Percentiles rank a stretch among this genome's conserved stretches.
Evolutionary conservation across 1,140 invertebrate species (phyloP).

Genomic region (Sycophaga agraensis): DNA sequence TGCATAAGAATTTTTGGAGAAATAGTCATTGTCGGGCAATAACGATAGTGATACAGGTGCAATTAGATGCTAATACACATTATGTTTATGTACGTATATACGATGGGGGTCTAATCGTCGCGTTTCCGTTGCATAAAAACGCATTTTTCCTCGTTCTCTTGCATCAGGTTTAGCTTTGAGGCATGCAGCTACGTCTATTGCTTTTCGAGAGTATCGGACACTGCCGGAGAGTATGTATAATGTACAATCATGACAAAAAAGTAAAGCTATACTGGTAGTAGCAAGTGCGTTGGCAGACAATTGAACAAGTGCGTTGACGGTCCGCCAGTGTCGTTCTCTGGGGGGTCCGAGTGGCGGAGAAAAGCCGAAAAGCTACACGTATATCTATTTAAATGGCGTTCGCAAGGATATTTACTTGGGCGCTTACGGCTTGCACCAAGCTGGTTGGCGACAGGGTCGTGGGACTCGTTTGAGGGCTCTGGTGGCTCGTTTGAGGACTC

Average conservation of each 20-base stretch:
- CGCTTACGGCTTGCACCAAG: slow-evolving; percentile 56
- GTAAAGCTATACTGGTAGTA: too few relatives aligned
- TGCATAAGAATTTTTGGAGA: too few relatives aligned
- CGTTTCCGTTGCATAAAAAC: slow-evolving; percentile 1
- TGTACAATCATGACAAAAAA: too few relatives aligned
- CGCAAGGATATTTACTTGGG: slow-evolving; percentile 56
- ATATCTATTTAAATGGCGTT: slow-evolving; percentile 12
- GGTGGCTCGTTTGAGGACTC: slow-evolving; percentile 70
- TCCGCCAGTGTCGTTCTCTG: background rate
- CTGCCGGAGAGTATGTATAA: slow-evolving; percentile 3
- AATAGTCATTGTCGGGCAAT: too few relatives aligned
- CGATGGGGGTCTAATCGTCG: slow-evolving; percentile 1
- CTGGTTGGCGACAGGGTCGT: slow-evolving; percentile 61
- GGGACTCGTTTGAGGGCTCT: slow-evolving; percentile 72
- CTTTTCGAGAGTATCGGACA: slow-evolving; percentile 24
- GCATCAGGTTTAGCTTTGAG: slow-evolving; percentile 7
- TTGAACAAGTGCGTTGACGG: too few relatives aligned
- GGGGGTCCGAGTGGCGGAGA: slow-evolving; percentile 11
- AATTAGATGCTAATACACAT: slow-evolving; percentile 11
- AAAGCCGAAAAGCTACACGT: slow-evolving; percentile 23
- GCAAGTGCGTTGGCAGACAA: too few relatives aligned
- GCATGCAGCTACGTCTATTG: slow-evolving; percentile 24
- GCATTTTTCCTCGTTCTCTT: background rate
- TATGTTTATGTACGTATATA: too few relatives aligned
- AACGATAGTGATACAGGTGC: too few relatives aligned